phyloP scores from a whole-genome alignment of 2,888 invertebrate species.

The Caenorhabditis virilis region DNA sequence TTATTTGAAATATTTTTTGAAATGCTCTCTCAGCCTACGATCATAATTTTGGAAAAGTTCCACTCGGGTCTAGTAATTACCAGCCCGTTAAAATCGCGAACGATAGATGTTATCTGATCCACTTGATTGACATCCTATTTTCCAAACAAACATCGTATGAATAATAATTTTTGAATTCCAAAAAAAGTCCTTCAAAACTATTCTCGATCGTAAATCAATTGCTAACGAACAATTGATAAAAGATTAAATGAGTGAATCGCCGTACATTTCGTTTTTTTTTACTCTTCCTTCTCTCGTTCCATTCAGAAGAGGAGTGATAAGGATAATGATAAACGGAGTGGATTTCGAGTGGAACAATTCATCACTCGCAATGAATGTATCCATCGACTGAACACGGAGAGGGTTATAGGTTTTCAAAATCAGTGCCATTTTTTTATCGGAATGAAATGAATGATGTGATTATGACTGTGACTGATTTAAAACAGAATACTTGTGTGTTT shows the following conservation, averaged over 20 bases:
- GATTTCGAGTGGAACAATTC: slow-evolving; percentile 4
- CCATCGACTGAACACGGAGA: no score
- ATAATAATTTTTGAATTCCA: no score
- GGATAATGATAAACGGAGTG: slow-evolving; percentile 1
- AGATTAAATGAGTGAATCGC: slow-evolving; percentile 1
- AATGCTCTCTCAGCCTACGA: no score
- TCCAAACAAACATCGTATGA: neutral
- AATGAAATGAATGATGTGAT: no score
- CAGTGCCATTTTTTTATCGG: neutral
- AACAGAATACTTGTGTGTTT: neutral
- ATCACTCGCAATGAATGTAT: slow-evolving; percentile 1
- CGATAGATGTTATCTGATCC: neutral
- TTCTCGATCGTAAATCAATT: neutral
- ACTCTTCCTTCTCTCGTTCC: no score
- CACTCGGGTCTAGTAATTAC: neutral
- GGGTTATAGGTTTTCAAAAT: neutral
- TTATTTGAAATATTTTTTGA: no score
- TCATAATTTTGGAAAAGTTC: neutral
- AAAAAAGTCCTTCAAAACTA: neutral
- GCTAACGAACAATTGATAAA: neutral
- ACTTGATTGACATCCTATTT: neutral
- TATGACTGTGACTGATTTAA: no score
- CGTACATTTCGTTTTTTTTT: slow-evolving; percentile 1
- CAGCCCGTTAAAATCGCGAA: neutral
- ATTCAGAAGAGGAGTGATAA: slow-evolving; percentile 1